These are phyloP conservation scores for Lottia scabra DNA, from an alignment of 2,888 invertebrate genomes.

Conservation along the genomic window DNA sequence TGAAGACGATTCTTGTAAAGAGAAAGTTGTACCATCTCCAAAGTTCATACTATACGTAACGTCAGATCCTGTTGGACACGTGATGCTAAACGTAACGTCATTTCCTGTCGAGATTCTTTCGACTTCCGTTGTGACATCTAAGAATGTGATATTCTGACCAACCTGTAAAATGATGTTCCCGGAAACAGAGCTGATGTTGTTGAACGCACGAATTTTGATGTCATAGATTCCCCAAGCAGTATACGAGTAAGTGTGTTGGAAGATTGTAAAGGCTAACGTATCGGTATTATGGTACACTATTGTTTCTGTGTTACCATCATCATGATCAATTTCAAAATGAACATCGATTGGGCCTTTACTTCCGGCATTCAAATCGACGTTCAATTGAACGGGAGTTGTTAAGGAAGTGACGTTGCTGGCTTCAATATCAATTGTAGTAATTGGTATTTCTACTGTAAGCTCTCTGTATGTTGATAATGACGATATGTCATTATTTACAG, in stretches of 20 bases:
- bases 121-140: conserved; percentile 49
- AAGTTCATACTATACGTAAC: conserved; percentile 51
- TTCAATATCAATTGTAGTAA: conserved; percentile 38
- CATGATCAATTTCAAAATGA: conserved; percentile 50
- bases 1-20: conserved; percentile 27
- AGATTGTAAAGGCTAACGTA: conserved; percentile 38
- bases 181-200: conserved; percentile 51
- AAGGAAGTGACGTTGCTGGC: conserved; percentile 49
- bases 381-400: conserved; percentile 42
- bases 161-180: conserved; percentile 50
- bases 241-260: conserved; percentile 48
- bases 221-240: conserved; percentile 61
- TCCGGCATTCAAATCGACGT: conserved; percentile 52
- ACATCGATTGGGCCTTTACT: conserved; percentile 47
- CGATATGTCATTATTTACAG: conserved; percentile 57
- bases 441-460: conserved; percentile 61
- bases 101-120: conserved; percentile 43
- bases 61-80: conserved; percentile 56
- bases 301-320: conserved; percentile 44
- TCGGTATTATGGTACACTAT: conserved; percentile 21
- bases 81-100: conserved; percentile 44
- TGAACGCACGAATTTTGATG: conserved; percentile 53
- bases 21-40: conserved; percentile 50
- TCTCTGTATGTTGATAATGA: conserved; percentile 31
- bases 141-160: conserved; percentile 57